Evolutionary conservation across 2,113 vertebrate genomes (phyloP).

Genomic region (Melanerpes aurifrons): DNA sequence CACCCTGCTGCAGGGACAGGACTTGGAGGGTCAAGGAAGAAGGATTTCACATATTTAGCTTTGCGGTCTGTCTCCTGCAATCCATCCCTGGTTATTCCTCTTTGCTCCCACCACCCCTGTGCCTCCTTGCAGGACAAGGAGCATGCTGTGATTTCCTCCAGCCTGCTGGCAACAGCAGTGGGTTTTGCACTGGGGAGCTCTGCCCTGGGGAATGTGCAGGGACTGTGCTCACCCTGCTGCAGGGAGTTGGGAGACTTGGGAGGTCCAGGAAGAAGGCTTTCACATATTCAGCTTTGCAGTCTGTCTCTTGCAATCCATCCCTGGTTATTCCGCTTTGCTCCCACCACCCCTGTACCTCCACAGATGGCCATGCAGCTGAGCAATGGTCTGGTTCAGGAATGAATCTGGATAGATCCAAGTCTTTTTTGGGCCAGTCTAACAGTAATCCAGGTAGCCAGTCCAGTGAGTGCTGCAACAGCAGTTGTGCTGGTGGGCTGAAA

Average conservation of each 20-base stretch:
- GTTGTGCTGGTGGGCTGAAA: background rate
- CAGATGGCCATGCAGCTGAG: background rate
- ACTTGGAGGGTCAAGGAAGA: too few species aligned
- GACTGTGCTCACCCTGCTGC: background rate
- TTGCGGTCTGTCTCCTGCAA: too few species aligned
- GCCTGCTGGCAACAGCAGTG: background rate
- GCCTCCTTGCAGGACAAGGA: background rate
- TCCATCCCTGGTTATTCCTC: too few species aligned
- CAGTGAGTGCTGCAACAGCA: background rate
- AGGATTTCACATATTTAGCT: too few species aligned
- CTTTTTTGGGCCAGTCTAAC: background rate
- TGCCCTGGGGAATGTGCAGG: fast-evolving
- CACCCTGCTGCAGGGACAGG: fast-evolving
- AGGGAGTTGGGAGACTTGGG: background rate
- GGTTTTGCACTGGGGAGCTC: background rate
- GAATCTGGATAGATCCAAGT: background rate
- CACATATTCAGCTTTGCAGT: background rate
- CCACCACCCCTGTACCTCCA: background rate
- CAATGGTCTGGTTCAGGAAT: background rate
- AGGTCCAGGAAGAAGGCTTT: background rate
- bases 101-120: too few species aligned
- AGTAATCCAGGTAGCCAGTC: background rate
- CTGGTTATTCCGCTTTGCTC: background rate
- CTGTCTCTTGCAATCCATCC: background rate
- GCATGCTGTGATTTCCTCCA: fast-evolving